Evolutionary conservation across 92 coral and sea anemone genomes (phyloP).

Genomic region (Epizoanthus illoricatus): DNA sequence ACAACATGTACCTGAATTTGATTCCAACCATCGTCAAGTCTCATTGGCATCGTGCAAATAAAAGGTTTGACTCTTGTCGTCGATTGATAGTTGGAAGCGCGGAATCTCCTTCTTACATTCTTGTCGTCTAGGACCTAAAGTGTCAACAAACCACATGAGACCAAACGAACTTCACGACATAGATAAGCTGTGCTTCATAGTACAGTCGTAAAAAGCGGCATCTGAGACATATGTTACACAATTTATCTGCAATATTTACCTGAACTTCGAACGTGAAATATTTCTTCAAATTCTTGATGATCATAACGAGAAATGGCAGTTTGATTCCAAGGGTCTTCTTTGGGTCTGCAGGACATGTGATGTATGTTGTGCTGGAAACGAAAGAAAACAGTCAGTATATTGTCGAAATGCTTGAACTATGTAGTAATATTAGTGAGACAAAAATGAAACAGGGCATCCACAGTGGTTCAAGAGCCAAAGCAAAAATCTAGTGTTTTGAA

Average conservation of each 20-base stretch:
- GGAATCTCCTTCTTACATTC: conserved; percentile 93
- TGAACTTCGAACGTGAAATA: conserved; percentile 99
- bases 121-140: conserved; percentile 99
- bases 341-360: conserved; percentile 90
- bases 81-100: conserved; percentile 99
- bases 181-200: not conserved
- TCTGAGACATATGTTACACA: not conserved
- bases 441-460: not conserved
- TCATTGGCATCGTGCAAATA: conserved; percentile 99
- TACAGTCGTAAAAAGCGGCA: not conserved
- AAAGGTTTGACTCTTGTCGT: conserved; percentile 98
- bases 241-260: conserved; percentile 50
- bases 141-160: conserved; percentile 83
- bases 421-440: not conserved
- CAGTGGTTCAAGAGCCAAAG: not conserved
- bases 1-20: conserved; percentile 85
- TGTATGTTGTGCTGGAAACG: conserved; percentile 84
- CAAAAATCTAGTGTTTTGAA: too few relatives aligned
- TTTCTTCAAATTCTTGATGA: conserved; percentile 97
- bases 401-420: not conserved
- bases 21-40: conserved; percentile 99
- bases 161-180: not conserved
- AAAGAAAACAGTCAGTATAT: conserved; percentile 14
- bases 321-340: conserved; percentile 98
- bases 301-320: conserved; percentile 98